phyloP scores from a whole-genome alignment of 2,888 invertebrate species.

The Hermaeophaga mercurialis region DNA sequence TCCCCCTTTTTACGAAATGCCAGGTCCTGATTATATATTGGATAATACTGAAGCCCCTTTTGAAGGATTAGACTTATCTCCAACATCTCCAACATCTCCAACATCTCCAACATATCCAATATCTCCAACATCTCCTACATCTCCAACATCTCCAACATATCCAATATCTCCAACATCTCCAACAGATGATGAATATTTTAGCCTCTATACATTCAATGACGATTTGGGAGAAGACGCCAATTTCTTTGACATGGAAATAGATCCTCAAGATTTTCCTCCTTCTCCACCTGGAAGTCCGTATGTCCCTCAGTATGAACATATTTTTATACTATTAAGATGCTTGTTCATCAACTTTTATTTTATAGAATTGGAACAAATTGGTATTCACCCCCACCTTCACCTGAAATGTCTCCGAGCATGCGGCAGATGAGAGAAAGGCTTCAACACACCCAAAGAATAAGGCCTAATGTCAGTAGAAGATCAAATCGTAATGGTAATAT shows the following conservation, averaged over 20 bases:
- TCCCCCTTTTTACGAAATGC: neutral
- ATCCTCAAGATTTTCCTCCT: neutral
- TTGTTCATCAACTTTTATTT: conserved; percentile 1
- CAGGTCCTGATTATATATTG: neutral
- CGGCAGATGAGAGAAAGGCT: neutral
- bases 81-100: neutral
- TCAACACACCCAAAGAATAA: neutral
- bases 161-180: neutral
- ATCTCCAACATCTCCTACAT: neutral
- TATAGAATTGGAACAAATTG: neutral
- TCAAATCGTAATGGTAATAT: too few relatives aligned
- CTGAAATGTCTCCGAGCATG: conserved; percentile 5
- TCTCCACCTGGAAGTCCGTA: neutral
- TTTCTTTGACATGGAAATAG: conserved; percentile 3
- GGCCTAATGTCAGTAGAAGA: neutral
- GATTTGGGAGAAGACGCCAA: neutral
- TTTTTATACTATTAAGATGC: too few relatives aligned
- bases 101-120: neutral
- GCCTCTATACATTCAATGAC: neutral
- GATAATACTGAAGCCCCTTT: neutral
- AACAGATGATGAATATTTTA: neutral
- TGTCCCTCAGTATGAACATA: too few relatives aligned
- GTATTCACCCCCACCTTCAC: neutral
- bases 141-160: neutral
- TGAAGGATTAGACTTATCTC: neutral